Evolutionary conservation across 2,888 invertebrate species (phyloP).

Genomic region (Pemphredon lugubris): DNA sequence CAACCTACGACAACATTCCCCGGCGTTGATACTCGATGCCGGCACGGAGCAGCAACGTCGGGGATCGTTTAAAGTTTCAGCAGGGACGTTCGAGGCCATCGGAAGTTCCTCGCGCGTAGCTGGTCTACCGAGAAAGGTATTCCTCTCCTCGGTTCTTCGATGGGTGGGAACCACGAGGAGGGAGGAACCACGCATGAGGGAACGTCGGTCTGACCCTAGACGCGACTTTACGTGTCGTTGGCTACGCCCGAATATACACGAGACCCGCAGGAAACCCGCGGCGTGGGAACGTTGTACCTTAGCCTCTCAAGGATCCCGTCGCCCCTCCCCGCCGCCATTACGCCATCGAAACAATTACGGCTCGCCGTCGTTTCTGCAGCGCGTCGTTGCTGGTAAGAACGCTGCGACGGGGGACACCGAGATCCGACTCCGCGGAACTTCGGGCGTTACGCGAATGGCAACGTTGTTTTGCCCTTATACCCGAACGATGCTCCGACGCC

Average conservation of each 20-base stretch:
- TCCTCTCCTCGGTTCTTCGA: slow-evolving; percentile 60
- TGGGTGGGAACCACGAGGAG: slow-evolving; percentile 70
- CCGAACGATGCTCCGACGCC: too few species aligned
- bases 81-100: slow-evolving; percentile 48
- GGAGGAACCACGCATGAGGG: slow-evolving; percentile 75
- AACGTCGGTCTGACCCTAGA: slow-evolving; percentile 72
- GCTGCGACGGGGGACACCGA: too few species aligned
- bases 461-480: too few species aligned
- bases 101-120: slow-evolving; percentile 48
- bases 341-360: slow-evolving; percentile 56
- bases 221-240: slow-evolving; percentile 71
- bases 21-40: too few species aligned
- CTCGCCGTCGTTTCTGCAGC: background rate
- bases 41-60: too few species aligned
- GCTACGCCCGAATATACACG: slow-evolving; percentile 69
- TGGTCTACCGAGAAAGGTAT: slow-evolving; percentile 38
- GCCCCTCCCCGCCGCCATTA: too few species aligned
- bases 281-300: slow-evolving; percentile 70
- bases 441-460: too few species aligned
- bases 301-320: slow-evolving; percentile 47
- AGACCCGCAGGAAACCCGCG: slow-evolving; percentile 63
- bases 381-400: too few species aligned
- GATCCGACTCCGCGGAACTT: too few species aligned
- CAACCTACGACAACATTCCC: too few species aligned
- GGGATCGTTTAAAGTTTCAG: slow-evolving; percentile 31